These are phyloP conservation scores for Spizaetus ornatus DNA, from an alignment of 2,113 vertebrate genomes.

Conservation along the genomic window DNA sequence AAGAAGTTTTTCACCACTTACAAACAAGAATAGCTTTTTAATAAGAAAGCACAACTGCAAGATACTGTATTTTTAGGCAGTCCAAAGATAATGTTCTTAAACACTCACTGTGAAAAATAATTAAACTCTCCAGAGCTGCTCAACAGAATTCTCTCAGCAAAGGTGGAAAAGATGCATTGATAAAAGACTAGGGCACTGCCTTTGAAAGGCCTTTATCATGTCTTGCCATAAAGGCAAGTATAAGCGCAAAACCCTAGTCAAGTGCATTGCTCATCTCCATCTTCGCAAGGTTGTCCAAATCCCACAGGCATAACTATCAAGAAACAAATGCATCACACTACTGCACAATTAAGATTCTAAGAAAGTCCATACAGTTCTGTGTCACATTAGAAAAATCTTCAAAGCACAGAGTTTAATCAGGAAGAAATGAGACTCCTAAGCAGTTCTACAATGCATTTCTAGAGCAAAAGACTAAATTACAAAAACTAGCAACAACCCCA, in stretches of 20 bases:
- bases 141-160: not conserved
- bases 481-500: not conserved
- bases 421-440: not conserved
- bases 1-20: not conserved
- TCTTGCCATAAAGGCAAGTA: not conserved
- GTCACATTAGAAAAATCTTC: not conserved
- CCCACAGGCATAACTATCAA: not conserved
- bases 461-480: not conserved
- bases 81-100: not conserved
- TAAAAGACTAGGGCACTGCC: not conserved
- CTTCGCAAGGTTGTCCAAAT: not conserved
- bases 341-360: not conserved
- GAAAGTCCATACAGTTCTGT: not conserved
- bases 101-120: not conserved
- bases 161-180: not conserved
- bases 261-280: not conserved
- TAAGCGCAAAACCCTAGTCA: rapidly evolving
- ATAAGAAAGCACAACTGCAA: not conserved
- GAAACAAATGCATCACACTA: not conserved
- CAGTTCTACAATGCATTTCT: not conserved
- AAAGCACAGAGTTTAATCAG: not conserved
- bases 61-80: not conserved
- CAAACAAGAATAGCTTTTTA: not conserved
- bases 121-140: not conserved
- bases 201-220: not conserved